Conservation (phyloP, 35 echinoderm and acorn worm species). For the Heliocidaris tuberculata region DNA sequence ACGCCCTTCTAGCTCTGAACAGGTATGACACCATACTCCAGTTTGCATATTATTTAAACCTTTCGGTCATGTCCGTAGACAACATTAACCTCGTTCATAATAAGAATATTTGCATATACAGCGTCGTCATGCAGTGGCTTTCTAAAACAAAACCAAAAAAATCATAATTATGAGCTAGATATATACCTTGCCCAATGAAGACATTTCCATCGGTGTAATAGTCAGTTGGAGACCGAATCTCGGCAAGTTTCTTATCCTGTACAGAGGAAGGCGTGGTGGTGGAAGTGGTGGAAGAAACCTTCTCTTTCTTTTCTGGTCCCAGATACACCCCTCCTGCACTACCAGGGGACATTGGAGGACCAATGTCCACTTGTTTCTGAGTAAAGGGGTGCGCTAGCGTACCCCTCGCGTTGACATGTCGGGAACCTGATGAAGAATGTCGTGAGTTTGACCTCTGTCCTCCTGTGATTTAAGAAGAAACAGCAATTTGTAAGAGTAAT, state of each 20-base stretch:
- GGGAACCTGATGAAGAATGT: neutral
- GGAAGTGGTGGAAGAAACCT: neutral
- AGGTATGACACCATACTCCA: too few relatives aligned
- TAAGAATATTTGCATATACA: too few relatives aligned
- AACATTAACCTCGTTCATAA: too few relatives aligned
- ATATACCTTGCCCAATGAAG: conserved; percentile 29
- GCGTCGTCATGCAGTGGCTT: too few relatives aligned
- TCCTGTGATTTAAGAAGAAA: neutral
- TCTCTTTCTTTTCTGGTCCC: neutral
- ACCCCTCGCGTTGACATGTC: neutral
- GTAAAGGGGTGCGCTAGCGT: conserved; percentile 27
- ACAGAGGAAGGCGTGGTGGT: neutral
- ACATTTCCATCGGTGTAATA: conserved; percentile 40
- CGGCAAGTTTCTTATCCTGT: conserved; percentile 1
- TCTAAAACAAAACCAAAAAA: neutral
- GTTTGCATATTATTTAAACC: too few relatives aligned
- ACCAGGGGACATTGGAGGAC: neutral
- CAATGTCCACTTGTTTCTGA: neutral
- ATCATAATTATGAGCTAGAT: neutral
- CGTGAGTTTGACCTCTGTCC: neutral
- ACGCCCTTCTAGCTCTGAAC: too few relatives aligned
- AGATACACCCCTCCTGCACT: conserved; percentile 30
- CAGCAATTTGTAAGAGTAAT: neutral
- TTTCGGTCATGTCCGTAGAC: too few relatives aligned
- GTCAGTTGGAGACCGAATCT: conserved; percentile 26